Percentiles rank a stretch among this genome's conserved stretches.
Conservation (phyloP, 2,888 invertebrate genomes). For the Mesopsocus fuscifrons region DNA sequence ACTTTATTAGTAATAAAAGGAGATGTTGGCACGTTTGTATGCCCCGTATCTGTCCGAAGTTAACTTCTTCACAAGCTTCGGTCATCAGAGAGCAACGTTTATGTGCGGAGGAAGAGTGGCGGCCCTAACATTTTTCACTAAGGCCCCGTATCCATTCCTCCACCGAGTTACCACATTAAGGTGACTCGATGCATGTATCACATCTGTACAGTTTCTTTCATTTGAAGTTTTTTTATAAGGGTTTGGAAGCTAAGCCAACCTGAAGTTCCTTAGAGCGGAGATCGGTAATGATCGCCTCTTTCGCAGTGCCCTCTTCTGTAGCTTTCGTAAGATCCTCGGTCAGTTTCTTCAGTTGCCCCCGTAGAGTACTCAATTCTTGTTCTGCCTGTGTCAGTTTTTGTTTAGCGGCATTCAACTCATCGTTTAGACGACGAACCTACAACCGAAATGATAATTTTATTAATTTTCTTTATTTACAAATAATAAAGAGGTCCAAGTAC, state of each 20-base stretch:
- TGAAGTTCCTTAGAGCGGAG: slow-evolving; percentile 33
- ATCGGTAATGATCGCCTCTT: slow-evolving; percentile 46
- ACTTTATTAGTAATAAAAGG: too few species aligned
- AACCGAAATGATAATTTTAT: too few species aligned
- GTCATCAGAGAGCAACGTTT: slow-evolving; percentile 6
- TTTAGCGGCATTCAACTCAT: slow-evolving; percentile 39
- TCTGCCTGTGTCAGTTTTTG: slow-evolving; percentile 36
- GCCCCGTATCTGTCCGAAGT: slow-evolving; percentile 3
- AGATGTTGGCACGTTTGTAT: neutral
- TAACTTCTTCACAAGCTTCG: neutral
- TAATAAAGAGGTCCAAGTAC: too few species aligned
- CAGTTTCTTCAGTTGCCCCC: slow-evolving; percentile 33
- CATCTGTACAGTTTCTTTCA: too few species aligned
- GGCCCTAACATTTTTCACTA: too few species aligned
- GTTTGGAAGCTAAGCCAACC: slow-evolving; percentile 21
- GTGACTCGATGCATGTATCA: too few species aligned
- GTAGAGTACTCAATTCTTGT: slow-evolving; percentile 43
- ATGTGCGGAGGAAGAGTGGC: slow-evolving; percentile 3
- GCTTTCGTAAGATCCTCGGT: slow-evolving; percentile 27
- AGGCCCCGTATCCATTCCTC: too few species aligned
- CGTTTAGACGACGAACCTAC: slow-evolving; percentile 24
- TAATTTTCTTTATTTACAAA: too few species aligned
- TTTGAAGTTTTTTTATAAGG: too few species aligned
- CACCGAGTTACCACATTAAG: too few species aligned
- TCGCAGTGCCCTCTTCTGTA: slow-evolving; percentile 42